Conservation (phyloP, 2,888 invertebrate species). For the Slavum lentiscoides region DNA sequence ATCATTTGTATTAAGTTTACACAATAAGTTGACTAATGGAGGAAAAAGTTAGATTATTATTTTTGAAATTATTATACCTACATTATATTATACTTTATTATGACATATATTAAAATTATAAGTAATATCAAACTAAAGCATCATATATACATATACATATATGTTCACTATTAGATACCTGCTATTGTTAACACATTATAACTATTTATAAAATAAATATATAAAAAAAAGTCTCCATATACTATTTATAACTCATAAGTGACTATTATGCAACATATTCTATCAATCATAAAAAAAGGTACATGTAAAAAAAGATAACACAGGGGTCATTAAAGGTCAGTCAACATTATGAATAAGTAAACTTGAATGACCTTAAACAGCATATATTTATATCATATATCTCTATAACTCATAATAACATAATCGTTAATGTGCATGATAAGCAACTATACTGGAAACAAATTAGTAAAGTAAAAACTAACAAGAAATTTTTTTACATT, state of each 20-base stretch:
- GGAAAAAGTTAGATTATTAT: too few relatives aligned
- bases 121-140: neutral
- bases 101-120: too few relatives aligned
- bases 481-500: too few relatives aligned
- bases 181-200: too few relatives aligned
- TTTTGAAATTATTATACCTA: too few relatives aligned
- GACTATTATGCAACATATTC: conserved; percentile 32
- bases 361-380: conserved; percentile 50
- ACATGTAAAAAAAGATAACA: conserved; percentile 37
- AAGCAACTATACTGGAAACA: neutral
- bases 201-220: too few relatives aligned
- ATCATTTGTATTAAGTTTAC: neutral
- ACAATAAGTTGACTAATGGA: too few relatives aligned
- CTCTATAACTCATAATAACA: neutral
- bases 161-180: too few relatives aligned
- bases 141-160: neutral
- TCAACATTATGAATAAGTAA: conserved; percentile 27
- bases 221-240: too few relatives aligned
- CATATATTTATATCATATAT: conserved; percentile 8
- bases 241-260: too few relatives aligned
- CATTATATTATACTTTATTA: too few relatives aligned
- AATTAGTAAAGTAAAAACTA: too few relatives aligned
- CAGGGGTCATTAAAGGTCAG: conserved; percentile 43
- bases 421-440: neutral
- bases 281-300: conserved; percentile 23